Evolutionary conservation across 2,113 vertebrate species (phyloP), one percentile per base, ranked within the genome.

Genomic region (Tragelaphus scriptus): DNA sequence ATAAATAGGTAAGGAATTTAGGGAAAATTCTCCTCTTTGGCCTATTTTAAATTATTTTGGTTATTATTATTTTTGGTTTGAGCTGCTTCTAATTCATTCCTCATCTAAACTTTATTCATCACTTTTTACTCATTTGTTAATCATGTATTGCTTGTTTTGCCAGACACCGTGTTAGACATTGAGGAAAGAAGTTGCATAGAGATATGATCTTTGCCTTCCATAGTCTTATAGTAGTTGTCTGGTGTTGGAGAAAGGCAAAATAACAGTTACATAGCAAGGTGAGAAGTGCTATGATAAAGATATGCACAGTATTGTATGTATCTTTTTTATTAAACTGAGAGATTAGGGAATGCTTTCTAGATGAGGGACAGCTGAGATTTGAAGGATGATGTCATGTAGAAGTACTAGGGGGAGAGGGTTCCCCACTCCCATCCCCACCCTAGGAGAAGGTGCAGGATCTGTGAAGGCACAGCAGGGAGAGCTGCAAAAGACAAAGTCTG

Each of bases 181-280:
- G n/a, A 56, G 32, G 30, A 21, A 47, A 7, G 23, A 7, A 44
- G 21, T 55, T 92, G 13, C 84, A 3, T 90, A 47, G 36, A 40
- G 12, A 36, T 15, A 7, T 68, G 32, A 87, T 63, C 49, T 56
- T 84, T 75, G 44, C 30, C 16, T 56, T 93, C 68, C 23, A 49
- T 49, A 95, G 68, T 47, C 82, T 91, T 59, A 7, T 17, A n/a
- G 88, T 59, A 49, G 53, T 86, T 87, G 15, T 81, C 32, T 30
- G 44, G 16, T 71, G 17, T 85, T 91, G 10, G 71, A 80, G 85
- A 88, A 87, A 87, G 82, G n/a, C 49, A 79, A 44, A 93, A 85
- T 80, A 55, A 71, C 25, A 94, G 8, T 81, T 85, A 53, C 0
- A 30, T 91, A 63, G 12, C 36, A 49, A 2, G 81, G 59, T 80